phyloP scores from a whole-genome alignment of 2,888 invertebrate species.

The Anthrax anthrax region DNA sequence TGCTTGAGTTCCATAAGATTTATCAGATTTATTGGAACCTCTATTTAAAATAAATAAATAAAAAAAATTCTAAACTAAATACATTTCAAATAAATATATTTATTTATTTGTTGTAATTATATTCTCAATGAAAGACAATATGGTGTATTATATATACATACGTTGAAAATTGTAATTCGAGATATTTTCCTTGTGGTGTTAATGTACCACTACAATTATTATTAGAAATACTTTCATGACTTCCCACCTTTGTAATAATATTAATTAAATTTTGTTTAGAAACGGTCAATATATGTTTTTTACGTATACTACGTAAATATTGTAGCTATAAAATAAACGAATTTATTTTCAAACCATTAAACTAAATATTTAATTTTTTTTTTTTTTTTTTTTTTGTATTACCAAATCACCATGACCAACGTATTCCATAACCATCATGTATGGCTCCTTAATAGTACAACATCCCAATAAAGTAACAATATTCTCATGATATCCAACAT shows the following conservation, averaged over 20 bases:
- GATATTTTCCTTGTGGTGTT: slow-evolving; percentile 20
- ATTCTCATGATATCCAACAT: slow-evolving; percentile 60
- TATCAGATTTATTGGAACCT: slow-evolving; percentile 32
- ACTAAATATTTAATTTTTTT: neutral
- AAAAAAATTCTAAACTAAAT: neutral
- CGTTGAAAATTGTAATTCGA: slow-evolving; percentile 25
- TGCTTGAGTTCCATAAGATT: slow-evolving; percentile 38
- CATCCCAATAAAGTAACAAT: slow-evolving; percentile 59
- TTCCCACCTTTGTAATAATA: neutral
- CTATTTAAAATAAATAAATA: slow-evolving; percentile 5
- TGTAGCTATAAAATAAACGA: slow-evolving; percentile 8
- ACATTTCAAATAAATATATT: slow-evolving; percentile 1
- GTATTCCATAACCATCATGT: slow-evolving; percentile 63
- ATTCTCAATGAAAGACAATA: too few species aligned
- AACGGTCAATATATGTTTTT: slow-evolving; percentile 10
- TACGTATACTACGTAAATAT: slow-evolving; percentile 12
- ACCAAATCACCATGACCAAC: slow-evolving; percentile 64
- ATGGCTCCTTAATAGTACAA: slow-evolving; percentile 52
- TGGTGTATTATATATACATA: slow-evolving; percentile 10
- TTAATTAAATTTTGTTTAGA: slow-evolving; percentile 1
- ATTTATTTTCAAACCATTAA: neutral
- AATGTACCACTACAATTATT: neutral
- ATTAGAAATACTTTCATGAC: neutral
- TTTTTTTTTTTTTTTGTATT: neutral
- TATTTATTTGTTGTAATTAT: too few species aligned